A percentile compares a stretch with the other conserved stretches of the same genome.
Conservation (phyloP, 1,140 invertebrate species). For the Scaptomyza pallida region DNA sequence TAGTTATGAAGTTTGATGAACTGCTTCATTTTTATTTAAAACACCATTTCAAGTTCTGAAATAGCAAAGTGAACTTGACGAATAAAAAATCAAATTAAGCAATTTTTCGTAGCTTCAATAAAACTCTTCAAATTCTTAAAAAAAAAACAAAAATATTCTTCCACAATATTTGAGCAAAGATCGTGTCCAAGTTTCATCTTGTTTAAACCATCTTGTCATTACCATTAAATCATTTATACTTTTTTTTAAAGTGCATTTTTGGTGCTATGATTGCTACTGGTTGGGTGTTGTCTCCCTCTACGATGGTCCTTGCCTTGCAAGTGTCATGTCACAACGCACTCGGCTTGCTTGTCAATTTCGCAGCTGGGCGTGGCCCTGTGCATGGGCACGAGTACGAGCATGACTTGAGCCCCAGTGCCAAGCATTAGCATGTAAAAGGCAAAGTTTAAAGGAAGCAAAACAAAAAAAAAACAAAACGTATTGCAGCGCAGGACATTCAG, state of each 20-base stretch:
- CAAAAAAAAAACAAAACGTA: conserved; percentile 31
- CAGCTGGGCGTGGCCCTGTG: conserved; percentile 72
- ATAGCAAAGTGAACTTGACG: no score
- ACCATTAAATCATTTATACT: neutral
- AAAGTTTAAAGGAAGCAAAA: conserved; percentile 54
- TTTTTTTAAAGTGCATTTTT: neutral
- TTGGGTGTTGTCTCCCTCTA: neutral
- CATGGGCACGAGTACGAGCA: conserved; percentile 49
- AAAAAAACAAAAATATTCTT: no score
- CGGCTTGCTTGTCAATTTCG: conserved; percentile 76
- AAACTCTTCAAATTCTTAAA: no score
- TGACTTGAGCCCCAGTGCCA: conserved; percentile 73
- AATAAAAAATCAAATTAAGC: no score
- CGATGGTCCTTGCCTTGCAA: conserved; percentile 57
- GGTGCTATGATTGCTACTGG: conserved; percentile 13
- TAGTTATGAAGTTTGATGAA: no score
- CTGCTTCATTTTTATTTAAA: no score
- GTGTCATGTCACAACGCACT: conserved; percentile 79
- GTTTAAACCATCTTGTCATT: no score
- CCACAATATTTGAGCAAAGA: no score
- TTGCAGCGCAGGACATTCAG: conserved; percentile 71
- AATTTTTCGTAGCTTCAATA: no score
- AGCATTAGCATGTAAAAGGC: conserved; percentile 77
- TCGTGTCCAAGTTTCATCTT: no score
- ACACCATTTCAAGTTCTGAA: no score